Evolutionary conservation across 2,113 vertebrate genomes (phyloP).

Genomic region (Anhinga anhinga): DNA sequence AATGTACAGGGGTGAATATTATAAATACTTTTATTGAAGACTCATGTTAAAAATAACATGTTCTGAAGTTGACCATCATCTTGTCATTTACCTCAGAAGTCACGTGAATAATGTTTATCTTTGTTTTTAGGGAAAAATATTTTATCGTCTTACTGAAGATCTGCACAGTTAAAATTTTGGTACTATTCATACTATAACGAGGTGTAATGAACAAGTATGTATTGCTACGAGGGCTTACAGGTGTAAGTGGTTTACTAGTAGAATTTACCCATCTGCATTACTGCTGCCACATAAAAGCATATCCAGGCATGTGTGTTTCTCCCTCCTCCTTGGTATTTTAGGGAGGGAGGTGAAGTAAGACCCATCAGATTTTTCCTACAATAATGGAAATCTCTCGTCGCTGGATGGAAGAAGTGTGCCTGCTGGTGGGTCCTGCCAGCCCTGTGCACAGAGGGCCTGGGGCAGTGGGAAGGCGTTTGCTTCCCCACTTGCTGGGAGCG

Average conservation of each 20-base stretch:
- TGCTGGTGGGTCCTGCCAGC: neutral
- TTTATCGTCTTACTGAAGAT: neutral
- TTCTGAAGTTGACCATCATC: neutral
- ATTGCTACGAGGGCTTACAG: neutral
- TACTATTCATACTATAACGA: neutral
- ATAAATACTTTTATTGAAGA: neutral
- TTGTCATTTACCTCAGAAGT: neutral
- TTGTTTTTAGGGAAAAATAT: neutral
- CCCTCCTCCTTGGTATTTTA: neutral
- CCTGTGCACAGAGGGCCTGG: neutral
- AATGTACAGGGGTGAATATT: neutral
- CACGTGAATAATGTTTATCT: neutral
- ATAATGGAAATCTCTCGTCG: accelerated
- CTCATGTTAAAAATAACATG: neutral
- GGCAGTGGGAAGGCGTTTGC: accelerated
- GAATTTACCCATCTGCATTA: neutral
- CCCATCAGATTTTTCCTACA: neutral
- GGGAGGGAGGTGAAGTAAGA: neutral
- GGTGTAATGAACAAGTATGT: neutral
- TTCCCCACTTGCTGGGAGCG: neutral
- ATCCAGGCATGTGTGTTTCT: neutral
- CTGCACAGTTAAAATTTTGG: neutral
- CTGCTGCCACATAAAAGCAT: neutral
- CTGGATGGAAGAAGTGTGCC: neutral
- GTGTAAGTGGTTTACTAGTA: neutral